These are phyloP conservation scores for Cyclina sinensis DNA, from an alignment of 1,140 invertebrate species.

Conservation along the genomic window DNA sequence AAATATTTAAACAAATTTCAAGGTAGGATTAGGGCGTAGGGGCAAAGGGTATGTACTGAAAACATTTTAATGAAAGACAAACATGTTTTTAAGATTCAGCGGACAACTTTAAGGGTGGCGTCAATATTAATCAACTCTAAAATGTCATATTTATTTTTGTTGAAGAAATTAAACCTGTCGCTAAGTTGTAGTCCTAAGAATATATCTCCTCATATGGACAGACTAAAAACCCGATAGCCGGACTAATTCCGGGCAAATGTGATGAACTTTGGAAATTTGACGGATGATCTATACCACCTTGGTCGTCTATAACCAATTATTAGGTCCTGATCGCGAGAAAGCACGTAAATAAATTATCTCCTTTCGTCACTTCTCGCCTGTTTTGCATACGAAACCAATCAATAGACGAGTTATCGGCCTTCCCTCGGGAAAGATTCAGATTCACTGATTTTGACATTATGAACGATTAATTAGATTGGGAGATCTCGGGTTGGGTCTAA, in stretches of 20 bases:
- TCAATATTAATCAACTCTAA: too few species aligned
- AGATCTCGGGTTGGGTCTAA: constrained; percentile 34
- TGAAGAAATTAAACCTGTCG: too few species aligned
- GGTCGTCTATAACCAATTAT: constrained; percentile 52
- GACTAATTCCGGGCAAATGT: constrained; percentile 41
- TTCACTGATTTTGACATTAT: constrained; percentile 67
- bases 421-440: constrained; percentile 54
- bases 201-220: not conserved
- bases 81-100: too few species aligned
- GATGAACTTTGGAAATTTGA: constrained; percentile 43
- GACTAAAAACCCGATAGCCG: not conserved
- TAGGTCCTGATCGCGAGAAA: constrained; percentile 60
- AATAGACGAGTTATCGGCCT: constrained; percentile 53
- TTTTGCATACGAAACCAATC: constrained; percentile 67
- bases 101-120: too few species aligned
- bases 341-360: constrained; percentile 67
- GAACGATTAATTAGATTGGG: constrained; percentile 65
- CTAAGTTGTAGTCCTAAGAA: too few species aligned
- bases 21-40: too few species aligned
- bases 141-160: too few species aligned
- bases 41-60: too few species aligned
- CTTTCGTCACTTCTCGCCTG: constrained; percentile 14
- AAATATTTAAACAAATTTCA: too few species aligned
- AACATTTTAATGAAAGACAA: too few species aligned
- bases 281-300: constrained; percentile 52